Conservation (phyloP, 2,113 vertebrate species). For the Corapipo altera region DNA sequence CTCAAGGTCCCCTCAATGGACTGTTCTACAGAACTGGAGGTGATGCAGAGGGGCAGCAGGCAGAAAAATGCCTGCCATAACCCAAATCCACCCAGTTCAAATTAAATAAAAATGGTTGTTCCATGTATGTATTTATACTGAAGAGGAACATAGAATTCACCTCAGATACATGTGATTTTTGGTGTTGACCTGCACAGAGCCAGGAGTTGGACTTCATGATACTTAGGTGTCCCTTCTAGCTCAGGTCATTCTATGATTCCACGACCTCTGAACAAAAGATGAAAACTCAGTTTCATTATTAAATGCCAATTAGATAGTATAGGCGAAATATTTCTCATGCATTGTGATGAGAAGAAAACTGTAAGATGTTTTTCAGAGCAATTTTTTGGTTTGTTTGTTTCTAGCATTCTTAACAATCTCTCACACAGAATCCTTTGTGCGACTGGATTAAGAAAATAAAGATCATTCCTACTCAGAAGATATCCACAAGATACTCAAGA, state of each 20-base stretch:
- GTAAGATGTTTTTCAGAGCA: background rate
- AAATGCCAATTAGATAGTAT: background rate
- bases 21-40: background rate
- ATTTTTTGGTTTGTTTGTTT: background rate
- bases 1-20: background rate
- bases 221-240: background rate
- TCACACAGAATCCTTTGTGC: background rate
- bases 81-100: background rate
- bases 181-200: background rate
- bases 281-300: background rate
- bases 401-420: background rate
- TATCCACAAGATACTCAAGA: background rate
- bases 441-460: background rate
- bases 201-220: background rate
- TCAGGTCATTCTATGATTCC: background rate
- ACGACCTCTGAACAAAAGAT: background rate
- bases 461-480: background rate
- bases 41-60: background rate
- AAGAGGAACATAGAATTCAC: background rate
- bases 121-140: background rate
- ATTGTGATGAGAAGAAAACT: background rate
- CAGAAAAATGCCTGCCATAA: background rate
- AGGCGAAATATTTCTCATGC: background rate
- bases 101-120: background rate
- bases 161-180: background rate